These are phyloP conservation scores for Euplagia quadripunctaria DNA, from an alignment of 2,888 invertebrate species.

Conservation along the genomic window DNA sequence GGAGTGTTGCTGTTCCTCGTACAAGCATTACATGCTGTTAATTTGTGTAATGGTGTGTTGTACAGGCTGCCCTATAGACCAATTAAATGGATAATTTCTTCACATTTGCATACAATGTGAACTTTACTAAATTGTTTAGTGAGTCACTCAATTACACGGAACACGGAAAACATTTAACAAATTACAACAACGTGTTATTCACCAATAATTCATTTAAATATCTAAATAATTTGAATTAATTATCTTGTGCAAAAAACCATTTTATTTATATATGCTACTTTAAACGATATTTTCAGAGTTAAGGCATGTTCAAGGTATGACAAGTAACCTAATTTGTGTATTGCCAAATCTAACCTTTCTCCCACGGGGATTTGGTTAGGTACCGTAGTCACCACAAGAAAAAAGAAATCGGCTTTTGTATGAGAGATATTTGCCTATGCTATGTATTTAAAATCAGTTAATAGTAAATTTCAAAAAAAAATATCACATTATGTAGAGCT, in stretches of 20 bases:
- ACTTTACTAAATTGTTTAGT: conserved; percentile 32
- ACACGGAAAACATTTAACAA: conserved; percentile 3
- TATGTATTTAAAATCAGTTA: background rate
- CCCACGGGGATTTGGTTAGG: no score
- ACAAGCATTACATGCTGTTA: conserved; percentile 54
- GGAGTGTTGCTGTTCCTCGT: conserved; percentile 49
- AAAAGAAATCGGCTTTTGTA: background rate
- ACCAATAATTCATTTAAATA: no score
- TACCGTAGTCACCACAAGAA: background rate
- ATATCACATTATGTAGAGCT: background rate
- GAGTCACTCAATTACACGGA: conserved; percentile 23
- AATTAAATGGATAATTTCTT: conserved; percentile 44
- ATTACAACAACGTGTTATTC: background rate
- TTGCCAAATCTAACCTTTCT: background rate
- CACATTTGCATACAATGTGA: conserved; percentile 49
- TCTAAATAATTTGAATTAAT: no score
- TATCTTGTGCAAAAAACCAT: background rate
- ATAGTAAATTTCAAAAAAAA: background rate
- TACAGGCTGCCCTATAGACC: conserved; percentile 28
- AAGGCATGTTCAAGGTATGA: background rate
- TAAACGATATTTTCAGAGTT: no score
- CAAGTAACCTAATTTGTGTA: background rate
- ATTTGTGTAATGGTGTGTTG: conserved; percentile 61
- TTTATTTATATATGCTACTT: no score
- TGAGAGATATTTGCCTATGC: background rate